Evolutionary conservation across 2,888 invertebrate species (phyloP).

Genomic region (Octodonta nipae): DNA sequence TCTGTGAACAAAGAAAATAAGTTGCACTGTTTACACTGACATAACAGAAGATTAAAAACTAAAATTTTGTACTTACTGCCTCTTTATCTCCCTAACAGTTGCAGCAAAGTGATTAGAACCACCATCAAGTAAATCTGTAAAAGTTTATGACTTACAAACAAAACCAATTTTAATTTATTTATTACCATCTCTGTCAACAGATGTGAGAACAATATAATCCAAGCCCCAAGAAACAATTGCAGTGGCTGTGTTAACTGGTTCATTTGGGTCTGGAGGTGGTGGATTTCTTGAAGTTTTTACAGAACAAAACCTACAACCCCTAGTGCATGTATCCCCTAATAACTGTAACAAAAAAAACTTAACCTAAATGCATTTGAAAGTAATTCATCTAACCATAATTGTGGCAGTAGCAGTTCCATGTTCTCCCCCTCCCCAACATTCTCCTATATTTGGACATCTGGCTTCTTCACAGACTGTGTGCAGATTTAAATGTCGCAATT

Average conservation of each 20-base stretch:
- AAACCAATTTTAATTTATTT: background rate
- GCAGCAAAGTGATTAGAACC: constrained; percentile 88
- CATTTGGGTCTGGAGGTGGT: constrained; percentile 75
- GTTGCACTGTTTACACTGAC: too few relatives aligned
- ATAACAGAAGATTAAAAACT: too few relatives aligned
- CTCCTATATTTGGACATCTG: constrained; percentile 93
- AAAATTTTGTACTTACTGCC: too few relatives aligned
- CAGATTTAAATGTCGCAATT: constrained; percentile 71
- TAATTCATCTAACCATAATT: constrained; percentile 65
- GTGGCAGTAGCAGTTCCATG: constrained; percentile 96
- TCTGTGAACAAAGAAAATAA: too few relatives aligned
- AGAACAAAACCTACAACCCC: constrained; percentile 96
- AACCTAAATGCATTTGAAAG: constrained; percentile 2
- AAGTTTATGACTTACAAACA: background rate
- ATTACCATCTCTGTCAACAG: constrained; percentile 91
- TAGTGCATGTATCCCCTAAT: constrained; percentile 97
- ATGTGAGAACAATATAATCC: constrained; percentile 93
- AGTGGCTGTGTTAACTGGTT: constrained; percentile 82
- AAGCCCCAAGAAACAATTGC: constrained; percentile 91
- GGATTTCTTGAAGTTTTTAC: constrained; percentile 90
- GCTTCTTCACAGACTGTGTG: constrained; percentile 97
- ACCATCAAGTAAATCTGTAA: constrained; percentile 89
- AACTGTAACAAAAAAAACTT: constrained; percentile 42
- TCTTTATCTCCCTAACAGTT: constrained; percentile 78
- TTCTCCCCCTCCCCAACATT: constrained; percentile 95